Evolutionary conservation across 1,140 invertebrate genomes (phyloP), one percentile per base, ranked within the genome.

Genomic region (Neodiprion lecontei): DNA sequence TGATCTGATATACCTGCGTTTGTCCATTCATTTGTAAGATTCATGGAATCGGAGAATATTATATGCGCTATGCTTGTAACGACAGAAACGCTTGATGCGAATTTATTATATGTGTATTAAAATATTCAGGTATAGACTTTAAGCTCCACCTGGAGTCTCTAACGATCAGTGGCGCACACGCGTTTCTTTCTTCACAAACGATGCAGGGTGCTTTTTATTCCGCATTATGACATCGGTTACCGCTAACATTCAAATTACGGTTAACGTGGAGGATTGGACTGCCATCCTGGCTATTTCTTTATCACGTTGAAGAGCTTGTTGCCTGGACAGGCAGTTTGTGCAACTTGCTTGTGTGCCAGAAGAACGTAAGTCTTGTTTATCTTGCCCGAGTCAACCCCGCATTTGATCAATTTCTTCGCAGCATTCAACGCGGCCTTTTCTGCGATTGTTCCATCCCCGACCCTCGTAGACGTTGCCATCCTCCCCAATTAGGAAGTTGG

Each of bases 391-490:
- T 76, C 28, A 1, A 89, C 83, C 8, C 89, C 90, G 49, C 86
- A 86, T 0, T 74, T 10, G 17, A 91, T 89, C n/a, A 91, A 78
- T 0, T 84, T 72, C 53, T 88, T 73, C 0, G 82, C 76, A 4
- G 89, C 84, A 9, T 84, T 78, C n/a, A 89, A 77, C 7, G 89
- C 89, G 3, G 84, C 82, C 9, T 75, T 48, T 17, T 86, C 88
- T 14, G 89, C 82, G 74, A 61, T 82, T 83, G 21, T 82, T 83
- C 91, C 91, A 92, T 1, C 91, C 91, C 21, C 91, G 85, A 0
- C 89, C 91, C 79, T 91, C 90, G 75, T 91, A 92, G n/a, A 90
- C 80, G 48, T 88, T 89, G 4, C 91, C 91, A 73, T 90, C 90
- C 28, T 89, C 90, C 10, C 90, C 89, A 1, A 91, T 76, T 7